Conservation (phyloP, 2,113 vertebrate genomes). For the Peromyscus leucopus region DNA sequence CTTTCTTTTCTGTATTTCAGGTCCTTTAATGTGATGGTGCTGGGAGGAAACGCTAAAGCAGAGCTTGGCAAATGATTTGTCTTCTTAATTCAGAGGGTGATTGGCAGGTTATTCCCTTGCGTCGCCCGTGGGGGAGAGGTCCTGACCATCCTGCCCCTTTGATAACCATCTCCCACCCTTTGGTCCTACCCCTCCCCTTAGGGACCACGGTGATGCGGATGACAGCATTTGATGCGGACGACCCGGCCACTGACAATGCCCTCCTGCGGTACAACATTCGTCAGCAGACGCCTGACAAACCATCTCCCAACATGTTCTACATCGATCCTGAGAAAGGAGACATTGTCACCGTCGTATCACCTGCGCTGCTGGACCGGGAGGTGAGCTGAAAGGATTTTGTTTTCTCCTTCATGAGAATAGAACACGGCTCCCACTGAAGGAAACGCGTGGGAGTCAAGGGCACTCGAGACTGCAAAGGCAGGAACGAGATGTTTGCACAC, state of each 20-base stretch:
- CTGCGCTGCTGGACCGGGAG: constrained; percentile 94
- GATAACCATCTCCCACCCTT: constrained; percentile 44
- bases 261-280: constrained; percentile 96
- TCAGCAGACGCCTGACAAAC: constrained; percentile 95
- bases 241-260: constrained; percentile 94
- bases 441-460: accelerated
- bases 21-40: neutral
- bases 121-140: neutral
- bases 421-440: neutral
- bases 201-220: constrained; percentile 98
- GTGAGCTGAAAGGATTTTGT: constrained; percentile 81
- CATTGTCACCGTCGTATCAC: constrained; percentile 96
- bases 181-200: constrained; percentile 70
- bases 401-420: neutral
- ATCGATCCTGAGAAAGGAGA: constrained; percentile 97
- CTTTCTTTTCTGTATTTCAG: constrained; percentile 53
- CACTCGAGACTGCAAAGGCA: accelerated
- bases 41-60: neutral
- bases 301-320: constrained; percentile 98
- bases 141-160: neutral
- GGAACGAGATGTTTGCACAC: accelerated
- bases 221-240: constrained; percentile 95
- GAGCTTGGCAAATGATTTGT: neutral
- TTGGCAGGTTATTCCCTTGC: neutral
- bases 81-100: neutral